phyloP scores from a whole-genome alignment of 2,888 invertebrate species.

The Epirrhoe alternata region DNA sequence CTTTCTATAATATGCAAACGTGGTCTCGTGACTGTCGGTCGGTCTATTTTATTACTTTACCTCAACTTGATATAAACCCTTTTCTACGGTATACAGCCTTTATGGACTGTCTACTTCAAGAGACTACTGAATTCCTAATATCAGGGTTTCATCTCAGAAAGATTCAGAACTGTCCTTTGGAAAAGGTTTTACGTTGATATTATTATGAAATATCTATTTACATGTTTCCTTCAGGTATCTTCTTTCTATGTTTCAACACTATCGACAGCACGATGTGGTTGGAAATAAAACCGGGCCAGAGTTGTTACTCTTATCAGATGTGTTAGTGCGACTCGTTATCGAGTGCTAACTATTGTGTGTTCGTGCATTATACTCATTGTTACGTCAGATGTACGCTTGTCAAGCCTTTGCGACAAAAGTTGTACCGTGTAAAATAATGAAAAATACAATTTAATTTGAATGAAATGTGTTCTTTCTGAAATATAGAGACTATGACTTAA shows the following conservation, averaged over 20 bases:
- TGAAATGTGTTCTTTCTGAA: background rate
- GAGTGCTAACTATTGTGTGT: slow-evolving; percentile 32
- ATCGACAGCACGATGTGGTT: slow-evolving; percentile 8
- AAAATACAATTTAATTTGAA: background rate
- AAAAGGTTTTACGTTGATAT: no score
- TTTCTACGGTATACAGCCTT: no score
- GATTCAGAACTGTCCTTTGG: no score
- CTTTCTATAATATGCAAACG: background rate
- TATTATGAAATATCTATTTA: background rate
- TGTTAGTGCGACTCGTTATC: slow-evolving; percentile 37
- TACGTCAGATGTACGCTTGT: slow-evolving; percentile 25
- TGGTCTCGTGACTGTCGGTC: background rate
- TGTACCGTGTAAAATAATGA: background rate
- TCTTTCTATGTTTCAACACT: slow-evolving; percentile 4
- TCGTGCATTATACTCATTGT: slow-evolving; percentile 23
- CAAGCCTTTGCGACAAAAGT: slow-evolving; percentile 13
- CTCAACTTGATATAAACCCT: no score
- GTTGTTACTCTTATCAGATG: slow-evolving; percentile 43
- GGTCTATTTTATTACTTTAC: background rate
- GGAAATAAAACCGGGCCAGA: slow-evolving; percentile 30
- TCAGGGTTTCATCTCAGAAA: no score
- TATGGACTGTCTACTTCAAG: no score
- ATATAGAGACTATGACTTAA: no score
- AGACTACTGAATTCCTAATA: no score
- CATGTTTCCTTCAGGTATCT: slow-evolving; percentile 13